Base-by-base conservation (phyloP, 2,888 invertebrate genomes). In the Cheilosia grossa region DNA sequence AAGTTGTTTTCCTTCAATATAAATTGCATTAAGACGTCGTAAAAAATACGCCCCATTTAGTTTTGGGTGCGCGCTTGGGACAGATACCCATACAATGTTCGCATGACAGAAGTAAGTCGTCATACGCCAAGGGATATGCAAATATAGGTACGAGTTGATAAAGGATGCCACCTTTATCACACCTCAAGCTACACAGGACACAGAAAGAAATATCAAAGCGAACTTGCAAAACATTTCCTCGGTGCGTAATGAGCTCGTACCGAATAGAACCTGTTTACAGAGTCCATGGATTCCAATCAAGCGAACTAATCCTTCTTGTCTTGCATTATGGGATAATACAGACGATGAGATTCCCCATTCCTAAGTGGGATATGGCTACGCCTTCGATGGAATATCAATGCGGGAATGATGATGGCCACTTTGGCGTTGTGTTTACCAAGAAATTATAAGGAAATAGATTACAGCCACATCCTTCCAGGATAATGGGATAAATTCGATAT, bases 1-100 rank as follows among this genome's bases (percentile, higher is more conserved):
- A 90, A 91, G 89, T 90, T 91, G 90, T 91, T 90, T 89, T 89
- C 89, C 89, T 85, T 86, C 88, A 87, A 90, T 89, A 90, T 90
- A 90, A 90, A 91, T 91, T 91, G 90, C 90, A 90, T 90, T 90
- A 90, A 87, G 88, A 87, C 87, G 80, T 88, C 88, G 88, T 86
- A 86, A 87, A 88, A 81, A 87, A 73, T 82, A 90, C 88, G 91
- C 89, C 87, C 88, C 90, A 91, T 90, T 90, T 90, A 89, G 87
- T 88, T 88, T 89, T 58, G 56, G 82, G 81, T 70, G 51, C 58
- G 56, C 67, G 81, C 30, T 21, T 13, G 54, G 58, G 44, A n/a
- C 33, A 64, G 64, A 63, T 53, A 9, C 30, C 30, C 6, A 30
- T 30, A 77, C 30, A 40, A 47, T 44, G 42, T 51, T 63, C 24